Conservation (phyloP, 1,140 invertebrate genomes). For the Ridgeia piscesae region DNA sequence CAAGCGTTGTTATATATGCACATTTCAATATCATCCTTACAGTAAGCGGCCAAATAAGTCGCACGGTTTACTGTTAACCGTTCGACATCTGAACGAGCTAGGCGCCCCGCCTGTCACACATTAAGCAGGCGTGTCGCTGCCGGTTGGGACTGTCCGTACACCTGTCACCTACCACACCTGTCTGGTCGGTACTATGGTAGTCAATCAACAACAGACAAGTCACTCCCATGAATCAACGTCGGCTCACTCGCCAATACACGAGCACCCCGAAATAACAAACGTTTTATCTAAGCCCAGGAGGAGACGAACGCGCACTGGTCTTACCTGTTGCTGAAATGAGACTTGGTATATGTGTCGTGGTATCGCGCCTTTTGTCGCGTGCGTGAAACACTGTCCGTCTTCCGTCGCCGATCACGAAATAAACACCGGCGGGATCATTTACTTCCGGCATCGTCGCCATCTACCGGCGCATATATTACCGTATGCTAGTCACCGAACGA, state of each 20-base stretch:
- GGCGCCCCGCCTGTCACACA: not conserved
- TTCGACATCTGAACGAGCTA: not conserved
- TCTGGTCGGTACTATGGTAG: not conserved
- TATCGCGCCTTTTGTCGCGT: not conserved
- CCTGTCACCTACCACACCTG: not conserved
- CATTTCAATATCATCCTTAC: not conserved
- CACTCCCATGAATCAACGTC: not conserved
- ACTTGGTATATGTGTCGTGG: not conserved
- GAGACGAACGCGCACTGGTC: not conserved
- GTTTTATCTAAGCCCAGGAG: not conserved
- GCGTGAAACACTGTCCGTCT: not conserved
- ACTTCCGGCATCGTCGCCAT: not conserved
- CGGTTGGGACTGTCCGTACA: not conserved
- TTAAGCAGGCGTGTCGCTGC: not conserved
- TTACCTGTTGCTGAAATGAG: not conserved
- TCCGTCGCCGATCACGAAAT: not conserved
- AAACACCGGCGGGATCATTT: not conserved
- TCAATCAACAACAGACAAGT: not conserved
- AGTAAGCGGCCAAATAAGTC: not conserved
- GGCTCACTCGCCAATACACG: not conserved
- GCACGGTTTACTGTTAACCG: not conserved
- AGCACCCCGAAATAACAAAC: not conserved
- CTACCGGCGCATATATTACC: not conserved
- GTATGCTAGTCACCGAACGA: not conserved
- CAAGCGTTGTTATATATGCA: not conserved